These are phyloP conservation scores for Netta rufina DNA, from an alignment of 2,797 vertebrate genomes.

Conservation along the genomic window DNA sequence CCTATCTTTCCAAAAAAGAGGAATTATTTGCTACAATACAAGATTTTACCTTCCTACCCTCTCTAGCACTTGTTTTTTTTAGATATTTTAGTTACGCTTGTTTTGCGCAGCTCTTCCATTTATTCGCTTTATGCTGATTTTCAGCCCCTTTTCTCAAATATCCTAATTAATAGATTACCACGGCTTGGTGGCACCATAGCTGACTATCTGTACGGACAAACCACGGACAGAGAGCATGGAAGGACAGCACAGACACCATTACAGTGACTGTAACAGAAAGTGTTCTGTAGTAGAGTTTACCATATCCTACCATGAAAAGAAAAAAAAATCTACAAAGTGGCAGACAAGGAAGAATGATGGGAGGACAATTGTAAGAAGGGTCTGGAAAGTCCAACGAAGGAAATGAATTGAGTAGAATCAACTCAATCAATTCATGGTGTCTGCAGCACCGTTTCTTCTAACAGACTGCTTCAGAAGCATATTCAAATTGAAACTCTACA, in stretches of 20 bases:
- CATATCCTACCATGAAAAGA: background rate
- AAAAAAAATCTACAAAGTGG: background rate
- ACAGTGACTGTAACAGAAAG: background rate
- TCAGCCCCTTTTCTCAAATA: background rate
- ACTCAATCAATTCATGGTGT: background rate
- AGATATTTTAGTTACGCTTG: background rate
- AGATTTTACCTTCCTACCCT: background rate
- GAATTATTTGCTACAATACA: background rate
- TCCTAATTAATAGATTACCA: background rate
- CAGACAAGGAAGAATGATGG: background rate
- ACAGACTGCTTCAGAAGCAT: background rate
- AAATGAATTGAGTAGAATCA: background rate
- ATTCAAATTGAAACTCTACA: background rate
- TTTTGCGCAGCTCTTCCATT: background rate
- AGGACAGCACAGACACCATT: background rate
- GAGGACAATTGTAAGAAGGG: background rate
- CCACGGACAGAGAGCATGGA: background rate
- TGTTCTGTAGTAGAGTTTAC: background rate
- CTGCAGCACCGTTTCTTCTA: background rate
- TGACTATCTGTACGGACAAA: background rate
- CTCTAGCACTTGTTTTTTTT: background rate
- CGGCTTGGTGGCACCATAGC: background rate
- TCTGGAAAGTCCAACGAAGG: background rate
- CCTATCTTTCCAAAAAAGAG: background rate
- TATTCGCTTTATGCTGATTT: background rate